phyloP scores from a whole-genome alignment of 2,113 vertebrate species.

The Pongo abelii region DNA sequence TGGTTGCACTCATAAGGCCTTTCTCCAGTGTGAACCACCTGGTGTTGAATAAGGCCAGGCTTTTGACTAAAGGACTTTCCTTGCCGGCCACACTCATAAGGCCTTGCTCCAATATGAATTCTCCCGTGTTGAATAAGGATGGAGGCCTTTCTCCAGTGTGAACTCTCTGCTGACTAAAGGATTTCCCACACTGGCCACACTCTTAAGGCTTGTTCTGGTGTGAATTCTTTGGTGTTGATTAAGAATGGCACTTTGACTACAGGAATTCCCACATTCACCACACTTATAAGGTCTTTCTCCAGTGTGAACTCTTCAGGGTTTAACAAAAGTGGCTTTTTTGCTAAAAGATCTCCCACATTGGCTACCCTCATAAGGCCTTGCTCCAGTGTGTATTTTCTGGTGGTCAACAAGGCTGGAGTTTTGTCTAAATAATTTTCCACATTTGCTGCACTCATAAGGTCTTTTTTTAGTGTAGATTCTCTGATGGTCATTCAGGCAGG shows the following conservation, averaged over 20 bases:
- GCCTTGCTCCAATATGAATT: slow-evolving; percentile 49
- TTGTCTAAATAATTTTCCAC: slow-evolving; percentile 37
- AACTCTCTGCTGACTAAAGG: neutral
- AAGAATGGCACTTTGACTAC: slow-evolving; percentile 74
- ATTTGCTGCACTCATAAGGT: slow-evolving; percentile 38
- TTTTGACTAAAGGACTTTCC: slow-evolving; percentile 59
- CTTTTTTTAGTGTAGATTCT: slow-evolving; percentile 24
- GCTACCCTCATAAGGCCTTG: slow-evolving; percentile 68
- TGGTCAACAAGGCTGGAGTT: slow-evolving; percentile 60
- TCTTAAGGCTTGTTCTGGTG: slow-evolving; percentile 48
- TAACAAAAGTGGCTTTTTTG: slow-evolving; percentile 68
- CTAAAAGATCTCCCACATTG: slow-evolving; percentile 77
- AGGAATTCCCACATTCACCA: slow-evolving; percentile 73
- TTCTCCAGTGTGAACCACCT: slow-evolving; percentile 59
- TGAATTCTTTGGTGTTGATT: slow-evolving; percentile 75
- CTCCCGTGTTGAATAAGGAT: slow-evolving; percentile 56
- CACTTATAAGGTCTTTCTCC: slow-evolving; percentile 77
- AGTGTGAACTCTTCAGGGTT: slow-evolving; percentile 73
- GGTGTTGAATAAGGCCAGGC: slow-evolving; percentile 49
- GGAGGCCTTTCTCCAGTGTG: neutral
- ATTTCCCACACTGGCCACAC: slow-evolving; percentile 5
- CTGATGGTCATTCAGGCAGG: slow-evolving; percentile 40
- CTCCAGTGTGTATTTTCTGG: slow-evolving; percentile 67
- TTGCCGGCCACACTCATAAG: slow-evolving; percentile 18
- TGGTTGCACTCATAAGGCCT: slow-evolving; percentile 19